These are phyloP conservation scores for Cynopterus sphinx DNA, from an alignment of 2,797 vertebrate species.

Conservation along the genomic window DNA sequence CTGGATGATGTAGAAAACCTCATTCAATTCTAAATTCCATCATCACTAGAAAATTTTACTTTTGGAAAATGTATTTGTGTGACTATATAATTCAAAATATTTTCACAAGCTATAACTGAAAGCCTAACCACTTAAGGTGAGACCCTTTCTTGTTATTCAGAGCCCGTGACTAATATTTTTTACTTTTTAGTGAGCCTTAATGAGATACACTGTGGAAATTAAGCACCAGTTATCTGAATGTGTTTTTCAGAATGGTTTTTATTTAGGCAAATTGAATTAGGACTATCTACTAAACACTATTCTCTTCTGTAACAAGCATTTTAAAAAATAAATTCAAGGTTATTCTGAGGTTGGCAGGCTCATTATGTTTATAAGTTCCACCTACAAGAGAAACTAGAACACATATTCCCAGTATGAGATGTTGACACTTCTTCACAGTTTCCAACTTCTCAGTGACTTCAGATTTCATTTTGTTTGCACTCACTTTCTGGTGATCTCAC, in stretches of 20 bases:
- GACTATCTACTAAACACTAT: background rate
- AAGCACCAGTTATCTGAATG: background rate
- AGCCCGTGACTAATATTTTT: background rate
- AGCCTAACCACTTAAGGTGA: background rate
- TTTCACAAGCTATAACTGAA: background rate
- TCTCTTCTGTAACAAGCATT: background rate
- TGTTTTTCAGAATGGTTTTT: background rate
- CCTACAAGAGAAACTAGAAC: background rate
- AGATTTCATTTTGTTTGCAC: background rate
- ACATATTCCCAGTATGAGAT: background rate
- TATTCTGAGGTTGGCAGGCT: constrained; percentile 13
- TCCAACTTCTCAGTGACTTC: constrained; percentile 25
- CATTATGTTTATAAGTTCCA: background rate
- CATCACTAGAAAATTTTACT: background rate
- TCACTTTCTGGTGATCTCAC: constrained; percentile 18
- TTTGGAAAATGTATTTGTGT: background rate
- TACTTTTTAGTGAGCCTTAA: background rate
- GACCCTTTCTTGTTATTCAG: background rate
- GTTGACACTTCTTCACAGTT: background rate
- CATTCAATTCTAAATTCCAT: background rate
- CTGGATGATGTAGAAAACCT: background rate
- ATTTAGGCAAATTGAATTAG: background rate
- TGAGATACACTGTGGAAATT: background rate
- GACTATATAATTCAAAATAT: background rate
- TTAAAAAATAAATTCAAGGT: background rate